Base-by-base conservation (phyloP, 2,888 invertebrate genomes). In the Epistrophe grossulariae region DNA sequence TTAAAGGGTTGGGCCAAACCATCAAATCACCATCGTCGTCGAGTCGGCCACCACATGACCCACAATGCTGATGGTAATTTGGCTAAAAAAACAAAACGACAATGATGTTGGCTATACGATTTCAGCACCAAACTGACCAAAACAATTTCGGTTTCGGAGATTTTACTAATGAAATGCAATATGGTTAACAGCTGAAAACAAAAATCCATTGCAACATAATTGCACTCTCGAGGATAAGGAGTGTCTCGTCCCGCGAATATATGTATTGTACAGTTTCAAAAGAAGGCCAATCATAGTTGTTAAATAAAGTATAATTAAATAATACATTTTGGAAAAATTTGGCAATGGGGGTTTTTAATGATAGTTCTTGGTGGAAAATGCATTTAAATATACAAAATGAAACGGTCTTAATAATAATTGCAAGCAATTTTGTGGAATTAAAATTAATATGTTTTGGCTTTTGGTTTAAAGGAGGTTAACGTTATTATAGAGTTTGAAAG, bases 141-240 rank as follows among this genome's bases (percentile, higher is more conserved):
- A 79, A 57, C 28, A 70, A 70, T 74, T 55, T 70, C n/a, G 57
- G 70, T 45, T 66, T 48, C 17, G 15, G 15, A 43, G 43, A 24
- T 45, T 52, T 35, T 19, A 31, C 62, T 74, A 79, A 74, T 64
- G 74, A 79, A 84, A 74, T 79, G 74, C 70, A 70, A 64, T n/a
- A n/a, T 64, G 62, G 60, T 50, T 31, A 43, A 55, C 19, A 55
- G n/a, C 13, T 59, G 17, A 35, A 70, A 55, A 40, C 35, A n/a
- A 43, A 70, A 55, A 40, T 13, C n/a, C 24, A 57, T 70, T 79
- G 73, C 79, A 38, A 70, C 45, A 62, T 74, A 79, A 79, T 79
- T 84, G 71, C 70, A 45, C 57, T 79, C 70, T 79, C 70, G 74
- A 43, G 70, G 70, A 70, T 57, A 79, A 71, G 84, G 84, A 74